Base-by-base conservation (phyloP, 1,140 invertebrate genomes). In the Bombus superbus region DNA sequence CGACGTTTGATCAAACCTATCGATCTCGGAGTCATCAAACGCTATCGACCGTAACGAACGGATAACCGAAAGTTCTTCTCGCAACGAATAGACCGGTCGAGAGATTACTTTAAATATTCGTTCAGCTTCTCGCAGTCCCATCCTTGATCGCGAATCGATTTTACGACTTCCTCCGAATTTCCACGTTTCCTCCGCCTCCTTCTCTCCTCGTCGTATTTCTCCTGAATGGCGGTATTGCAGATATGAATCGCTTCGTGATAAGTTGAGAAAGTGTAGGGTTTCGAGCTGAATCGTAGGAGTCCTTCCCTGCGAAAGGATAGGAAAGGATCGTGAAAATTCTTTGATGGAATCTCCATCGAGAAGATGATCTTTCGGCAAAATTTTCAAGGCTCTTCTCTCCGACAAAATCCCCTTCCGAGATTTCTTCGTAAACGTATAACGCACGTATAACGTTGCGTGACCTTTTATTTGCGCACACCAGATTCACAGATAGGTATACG, bases 221-320 rank as follows among this genome's bases (percentile, higher is more conserved):
- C 97, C 95, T 99, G 98, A 66, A 99, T 97, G 13, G 98, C 97
- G 92, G 99, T 98, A 94, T 99, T 99, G 76, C 98, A 98, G 79
- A 99, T 95, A 94, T 99, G 98, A 89, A 99, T 97, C 1, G 98
- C 98, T 94, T 98, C 98, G 92, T 98, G 97, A 92, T 98, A 97
- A 94, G 97, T 97, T 59, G 96, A 96, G 69, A 98, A 96, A 69
- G 97, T 97, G 94, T 98, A 99, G 79, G 97, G 97, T 93, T 98
- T 97, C 0, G 98, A 98, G 93, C 98, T 98, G 94, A 99, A 99
- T 83, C 98, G 96, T 57, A 99, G 95, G 91, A 99, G 98, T 89
- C 98, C 97, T 92, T 98, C 97, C 92, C 97, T 97, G 85, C 18
- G 11, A n/a, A 62, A 40, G 53, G 47, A 57, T 57, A 25, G 53